Percentiles rank a stretch among this genome's conserved stretches.
Conservation (phyloP, 2,797 vertebrate species). For the Centroberyx gerrardi region DNA sequence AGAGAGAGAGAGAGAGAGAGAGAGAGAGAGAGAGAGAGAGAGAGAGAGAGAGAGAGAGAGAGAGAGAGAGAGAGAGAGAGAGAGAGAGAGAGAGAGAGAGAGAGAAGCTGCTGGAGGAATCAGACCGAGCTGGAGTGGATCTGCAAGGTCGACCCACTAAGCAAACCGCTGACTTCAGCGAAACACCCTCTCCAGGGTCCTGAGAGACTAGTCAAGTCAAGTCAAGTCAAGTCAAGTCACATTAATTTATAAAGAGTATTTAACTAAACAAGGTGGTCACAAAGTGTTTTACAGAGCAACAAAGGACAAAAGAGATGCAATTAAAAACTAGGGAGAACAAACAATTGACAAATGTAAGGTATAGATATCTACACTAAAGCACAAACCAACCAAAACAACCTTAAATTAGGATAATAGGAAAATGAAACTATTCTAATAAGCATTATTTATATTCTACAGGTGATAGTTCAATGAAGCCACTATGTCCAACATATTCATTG, state of each 20-base stretch:
- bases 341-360: too few relatives aligned
- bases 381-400: not conserved
- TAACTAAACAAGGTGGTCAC: not conserved
- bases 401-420: not conserved
- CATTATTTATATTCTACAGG: too few relatives aligned
- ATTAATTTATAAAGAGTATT: not conserved
- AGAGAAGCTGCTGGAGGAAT: not conserved
- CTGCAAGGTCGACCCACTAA: slow-evolving; percentile 27
- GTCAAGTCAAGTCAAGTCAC: too few relatives aligned
- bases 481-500: slow-evolving; percentile 9
- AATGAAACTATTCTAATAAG: too few relatives aligned
- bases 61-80: slow-evolving; percentile 3
- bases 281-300: not conserved
- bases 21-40: slow-evolving; percentile 2
- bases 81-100: slow-evolving; percentile 2
- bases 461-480: too few relatives aligned
- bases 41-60: not conserved
- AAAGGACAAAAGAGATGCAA: not conserved
- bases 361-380: not conserved
- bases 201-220: not conserved
- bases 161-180: slow-evolving; percentile 15
- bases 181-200: not conserved
- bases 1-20: not conserved
- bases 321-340: not conserved
- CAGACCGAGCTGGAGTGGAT: not conserved